Evolutionary conservation across 2,797 vertebrate genomes (phyloP).

Genomic region (Dendrocincla tyrannina): DNA sequence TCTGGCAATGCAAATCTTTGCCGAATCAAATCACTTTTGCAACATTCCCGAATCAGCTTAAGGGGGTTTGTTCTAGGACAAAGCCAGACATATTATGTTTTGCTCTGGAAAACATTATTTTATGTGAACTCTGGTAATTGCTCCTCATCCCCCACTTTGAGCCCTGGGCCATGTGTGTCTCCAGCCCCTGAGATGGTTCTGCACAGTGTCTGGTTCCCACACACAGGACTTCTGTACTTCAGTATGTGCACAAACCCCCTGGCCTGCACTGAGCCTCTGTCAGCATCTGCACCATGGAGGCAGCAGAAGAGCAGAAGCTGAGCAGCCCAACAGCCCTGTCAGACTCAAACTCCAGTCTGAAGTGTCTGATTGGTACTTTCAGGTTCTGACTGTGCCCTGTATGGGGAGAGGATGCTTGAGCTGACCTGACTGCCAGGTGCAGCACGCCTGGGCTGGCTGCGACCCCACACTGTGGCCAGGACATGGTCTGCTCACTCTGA

Average conservation of each 20-base stretch:
- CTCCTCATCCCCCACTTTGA: background rate
- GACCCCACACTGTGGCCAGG: background rate
- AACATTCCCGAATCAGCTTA: background rate
- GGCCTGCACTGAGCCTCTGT: background rate
- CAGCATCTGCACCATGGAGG: background rate
- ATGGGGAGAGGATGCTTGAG: background rate
- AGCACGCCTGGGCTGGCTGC: rapidly evolving
- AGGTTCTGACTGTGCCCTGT: rapidly evolving
- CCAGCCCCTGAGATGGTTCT: background rate
- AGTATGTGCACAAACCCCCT: background rate
- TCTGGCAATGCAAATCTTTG: background rate
- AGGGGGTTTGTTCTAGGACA: background rate
- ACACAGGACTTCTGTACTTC: background rate
- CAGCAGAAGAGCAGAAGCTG: background rate
- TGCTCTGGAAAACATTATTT: background rate
- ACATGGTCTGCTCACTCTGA: background rate
- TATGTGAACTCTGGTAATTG: background rate
- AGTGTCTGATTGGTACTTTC: background rate
- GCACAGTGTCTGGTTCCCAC: background rate
- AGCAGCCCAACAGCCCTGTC: background rate
- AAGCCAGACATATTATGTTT: background rate
- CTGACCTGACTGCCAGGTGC: background rate
- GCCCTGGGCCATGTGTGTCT: background rate
- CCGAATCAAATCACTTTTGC: background rate
- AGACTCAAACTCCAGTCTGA: background rate